Evolutionary conservation across 2,797 vertebrate genomes (phyloP).

Genomic region (Schizothorax lantsangensis): DNA sequence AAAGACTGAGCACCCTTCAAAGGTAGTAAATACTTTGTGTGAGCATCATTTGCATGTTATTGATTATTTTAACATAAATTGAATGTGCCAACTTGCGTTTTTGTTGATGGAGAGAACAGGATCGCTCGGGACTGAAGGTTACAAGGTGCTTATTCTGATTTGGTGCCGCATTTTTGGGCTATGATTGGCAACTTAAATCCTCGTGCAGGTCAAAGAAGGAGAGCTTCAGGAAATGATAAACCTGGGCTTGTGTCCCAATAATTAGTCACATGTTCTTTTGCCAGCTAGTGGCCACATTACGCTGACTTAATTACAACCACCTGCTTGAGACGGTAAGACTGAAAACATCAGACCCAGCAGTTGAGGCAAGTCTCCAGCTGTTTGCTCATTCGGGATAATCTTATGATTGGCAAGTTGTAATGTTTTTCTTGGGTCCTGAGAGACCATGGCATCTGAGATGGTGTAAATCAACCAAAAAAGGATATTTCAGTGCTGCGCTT

Average conservation of each 20-base stretch:
- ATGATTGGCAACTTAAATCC: constrained; percentile 26
- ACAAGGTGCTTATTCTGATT: constrained; percentile 14
- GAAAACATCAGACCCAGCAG: constrained; percentile 49
- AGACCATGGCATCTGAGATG: constrained; percentile 56
- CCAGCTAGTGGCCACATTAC: constrained; percentile 49
- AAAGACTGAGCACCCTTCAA: constrained; percentile 54
- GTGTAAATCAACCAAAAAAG: constrained; percentile 67
- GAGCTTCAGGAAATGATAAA: constrained; percentile 59
- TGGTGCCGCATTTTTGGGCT: neutral
- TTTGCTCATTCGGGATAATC: constrained; percentile 52
- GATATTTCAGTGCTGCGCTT: constrained; percentile 58
- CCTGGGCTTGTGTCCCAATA: constrained; percentile 65
- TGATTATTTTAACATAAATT: constrained; percentile 69
- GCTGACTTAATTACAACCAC: constrained; percentile 66
- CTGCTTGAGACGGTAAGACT: constrained; percentile 60
- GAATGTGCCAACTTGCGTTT: constrained; percentile 59
- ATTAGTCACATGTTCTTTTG: constrained; percentile 63
- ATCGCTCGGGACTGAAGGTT: constrained; percentile 5
- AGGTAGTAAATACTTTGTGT: constrained; percentile 59
- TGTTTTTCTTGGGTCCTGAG: constrained; percentile 62
- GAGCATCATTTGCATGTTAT: constrained; percentile 65
- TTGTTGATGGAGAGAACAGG: constrained; percentile 12
- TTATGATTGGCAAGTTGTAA: constrained; percentile 68
- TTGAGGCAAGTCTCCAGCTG: constrained; percentile 64
- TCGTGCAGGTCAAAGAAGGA: constrained; percentile 30